These are phyloP conservation scores for Engraulis encrasicolus DNA, from an alignment of 2,113 vertebrate genomes.

Conservation along the genomic window DNA sequence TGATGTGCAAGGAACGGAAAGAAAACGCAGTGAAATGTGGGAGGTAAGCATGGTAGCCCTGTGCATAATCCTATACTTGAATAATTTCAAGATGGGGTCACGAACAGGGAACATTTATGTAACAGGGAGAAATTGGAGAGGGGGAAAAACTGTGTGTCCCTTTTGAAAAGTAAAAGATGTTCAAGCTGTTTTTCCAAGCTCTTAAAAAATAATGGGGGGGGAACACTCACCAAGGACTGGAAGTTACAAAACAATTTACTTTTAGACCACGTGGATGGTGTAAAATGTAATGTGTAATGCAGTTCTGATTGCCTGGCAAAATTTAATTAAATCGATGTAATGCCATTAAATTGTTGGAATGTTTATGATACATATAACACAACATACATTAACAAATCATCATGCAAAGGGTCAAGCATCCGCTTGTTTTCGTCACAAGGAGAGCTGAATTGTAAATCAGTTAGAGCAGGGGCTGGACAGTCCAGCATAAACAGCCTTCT, in stretches of 20 bases:
- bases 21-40: neutral
- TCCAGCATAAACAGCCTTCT: constrained; percentile 5
- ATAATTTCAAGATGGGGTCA: constrained; percentile 23
- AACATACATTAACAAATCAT: neutral
- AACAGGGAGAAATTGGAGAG: constrained; percentile 13
- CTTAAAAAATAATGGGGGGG: neutral
- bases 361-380: neutral
- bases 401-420: neutral
- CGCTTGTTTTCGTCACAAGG: neutral
- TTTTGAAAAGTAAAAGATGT: neutral
- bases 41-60: constrained; percentile 2
- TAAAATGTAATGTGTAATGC: neutral
- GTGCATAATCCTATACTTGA: constrained; percentile 11
- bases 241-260: neutral
- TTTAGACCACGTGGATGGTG: too few species aligned
- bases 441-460: constrained; percentile 2
- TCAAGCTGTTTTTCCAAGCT: neutral
- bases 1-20: neutral
- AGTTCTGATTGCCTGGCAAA: neutral
- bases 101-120: constrained; percentile 15
- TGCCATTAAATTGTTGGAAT: neutral
- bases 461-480: neutral
- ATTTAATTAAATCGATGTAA: neutral
- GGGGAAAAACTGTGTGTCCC: constrained; percentile 9
- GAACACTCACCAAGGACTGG: neutral